Evolutionary conservation across 2,888 invertebrate genomes (phyloP).

Genomic region (Brachylomia viminalis): DNA sequence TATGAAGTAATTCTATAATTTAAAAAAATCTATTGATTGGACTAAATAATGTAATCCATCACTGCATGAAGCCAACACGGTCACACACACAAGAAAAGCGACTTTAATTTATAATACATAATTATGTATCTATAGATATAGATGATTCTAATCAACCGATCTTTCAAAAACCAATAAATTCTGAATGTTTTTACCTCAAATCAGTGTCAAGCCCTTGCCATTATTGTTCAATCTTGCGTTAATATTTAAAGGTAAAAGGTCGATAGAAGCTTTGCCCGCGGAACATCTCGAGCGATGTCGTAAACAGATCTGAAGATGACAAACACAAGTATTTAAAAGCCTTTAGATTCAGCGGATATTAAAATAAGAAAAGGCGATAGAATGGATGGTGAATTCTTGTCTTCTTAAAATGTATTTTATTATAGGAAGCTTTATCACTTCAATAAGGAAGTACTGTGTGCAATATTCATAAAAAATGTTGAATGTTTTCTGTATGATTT

Average conservation of each 20-base stretch:
- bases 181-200: conserved; percentile 29
- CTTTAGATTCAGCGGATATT: conserved; percentile 52
- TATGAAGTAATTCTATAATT: too few relatives aligned
- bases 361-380: conserved; percentile 21
- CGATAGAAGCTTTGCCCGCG: conserved; percentile 29
- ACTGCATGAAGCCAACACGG: too few relatives aligned
- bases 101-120: too few relatives aligned
- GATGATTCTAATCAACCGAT: conserved; percentile 13
- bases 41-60: too few relatives aligned
- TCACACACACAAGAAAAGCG: too few relatives aligned
- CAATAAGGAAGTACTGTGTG: conserved; percentile 1
- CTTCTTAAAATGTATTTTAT: conserved; percentile 5
- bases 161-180: conserved; percentile 6
- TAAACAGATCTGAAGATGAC: conserved; percentile 48
- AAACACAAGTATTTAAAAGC: conserved; percentile 57
- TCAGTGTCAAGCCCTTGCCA: conserved; percentile 16
- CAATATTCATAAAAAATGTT: background rate
- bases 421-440: background rate
- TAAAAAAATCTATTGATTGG: too few relatives aligned
- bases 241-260: conserved; percentile 46
- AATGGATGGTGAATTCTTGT: conserved; percentile 18
- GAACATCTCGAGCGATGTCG: conserved; percentile 45
- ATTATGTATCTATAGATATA: background rate
- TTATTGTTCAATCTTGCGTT: conserved; percentile 56
- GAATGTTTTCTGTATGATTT: background rate